A percentile compares a stretch with the other conserved stretches of the same genome.
Evolutionary conservation across 2,888 invertebrate species (phyloP).

Genomic region (Eupithecia centaureata): DNA sequence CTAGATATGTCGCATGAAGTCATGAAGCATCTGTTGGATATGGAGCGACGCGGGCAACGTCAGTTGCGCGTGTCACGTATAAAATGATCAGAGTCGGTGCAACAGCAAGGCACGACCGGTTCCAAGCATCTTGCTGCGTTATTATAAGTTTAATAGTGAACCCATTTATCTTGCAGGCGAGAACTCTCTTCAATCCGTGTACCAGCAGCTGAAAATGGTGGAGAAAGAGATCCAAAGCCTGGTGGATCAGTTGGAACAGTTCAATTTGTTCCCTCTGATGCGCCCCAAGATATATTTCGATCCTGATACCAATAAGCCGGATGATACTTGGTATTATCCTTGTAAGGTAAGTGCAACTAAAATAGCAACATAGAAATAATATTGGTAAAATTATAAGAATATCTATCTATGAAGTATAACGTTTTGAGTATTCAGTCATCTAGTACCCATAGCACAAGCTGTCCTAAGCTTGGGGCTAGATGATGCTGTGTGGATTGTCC

Average conservation of each 20-base stretch:
- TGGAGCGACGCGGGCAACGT: slow-evolving; percentile 92
- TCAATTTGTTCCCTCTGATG: slow-evolving; percentile 83
- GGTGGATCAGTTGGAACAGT: slow-evolving; percentile 81
- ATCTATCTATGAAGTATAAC: too few relatives aligned
- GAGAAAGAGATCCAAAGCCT: slow-evolving; percentile 85
- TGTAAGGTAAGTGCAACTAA: slow-evolving; percentile 66
- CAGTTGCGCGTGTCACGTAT: slow-evolving; percentile 92
- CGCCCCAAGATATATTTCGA: slow-evolving; percentile 65
- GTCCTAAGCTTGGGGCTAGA: too few relatives aligned
- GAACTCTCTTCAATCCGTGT: slow-evolving; percentile 86
- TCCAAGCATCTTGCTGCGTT: not conserved
- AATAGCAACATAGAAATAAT: too few relatives aligned
- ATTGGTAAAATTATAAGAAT: too few relatives aligned
- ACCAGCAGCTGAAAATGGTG: slow-evolving; percentile 88
- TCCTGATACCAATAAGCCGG: slow-evolving; percentile 62
- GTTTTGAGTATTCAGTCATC: too few relatives aligned
- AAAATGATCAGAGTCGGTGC: slow-evolving; percentile 86
- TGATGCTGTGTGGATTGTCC: too few relatives aligned
- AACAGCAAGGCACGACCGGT: slow-evolving; percentile 58
- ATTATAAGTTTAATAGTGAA: not conserved
- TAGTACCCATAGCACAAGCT: too few relatives aligned
- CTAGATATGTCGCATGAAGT: too few relatives aligned
- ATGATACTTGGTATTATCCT: slow-evolving; percentile 71
- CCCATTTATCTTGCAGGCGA: slow-evolving; percentile 56
- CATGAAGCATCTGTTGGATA: slow-evolving; percentile 87